Evolutionary conservation across 2,888 invertebrate species (phyloP), one percentile per base, ranked within the genome.

Genomic region (Petrolisthes cinctipes): DNA sequence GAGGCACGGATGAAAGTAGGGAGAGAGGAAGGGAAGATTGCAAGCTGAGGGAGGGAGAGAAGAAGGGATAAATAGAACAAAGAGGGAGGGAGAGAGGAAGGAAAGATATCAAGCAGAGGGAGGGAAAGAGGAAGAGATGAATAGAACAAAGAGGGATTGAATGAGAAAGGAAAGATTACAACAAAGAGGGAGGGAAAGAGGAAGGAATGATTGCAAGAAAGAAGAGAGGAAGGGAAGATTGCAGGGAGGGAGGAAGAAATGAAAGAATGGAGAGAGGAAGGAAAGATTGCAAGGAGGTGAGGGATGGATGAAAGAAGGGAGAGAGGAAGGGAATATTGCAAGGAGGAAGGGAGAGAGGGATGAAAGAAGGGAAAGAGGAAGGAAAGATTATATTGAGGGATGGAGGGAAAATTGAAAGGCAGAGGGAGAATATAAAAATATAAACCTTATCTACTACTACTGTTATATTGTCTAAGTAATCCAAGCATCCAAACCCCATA

Each of bases 171-270:
- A 53, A 51, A 9, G 82, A 54, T 54, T 17, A 73, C 54, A 51
- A 56, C 68, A 57, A 51, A 9, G 73, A 76, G 53, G 81, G 66
- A 73, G 9, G 17, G 9, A 20, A 20, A 20, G 76, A 23, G 37
- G 17, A 56, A 23, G 53, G 61, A 17, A 53, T 76, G 84, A 57
- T 54, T 11, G 56, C 76, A 54, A 57, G 7, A n/a, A 53, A 80
- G 79, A 66, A 82, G 68, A 54, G 54, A 20, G 5, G 54, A n/a
- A 37, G 68, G 54, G 17, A 71, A 71, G 53, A 68, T 82, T 37
- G 37, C 2, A 37, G 37, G 37, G 37, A 37, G 37, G 37, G 37
- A 37, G 37, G 37, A 37, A 37, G 7, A n/a, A 66, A 66, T n/a
- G 11, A n/a, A n/a, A 66, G 66, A 66, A 66, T 66, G 66, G n/a